Evolutionary conservation across 1,140 invertebrate species (phyloP), one percentile per base, ranked within the genome.

Genomic region (Bombus polaris): DNA sequence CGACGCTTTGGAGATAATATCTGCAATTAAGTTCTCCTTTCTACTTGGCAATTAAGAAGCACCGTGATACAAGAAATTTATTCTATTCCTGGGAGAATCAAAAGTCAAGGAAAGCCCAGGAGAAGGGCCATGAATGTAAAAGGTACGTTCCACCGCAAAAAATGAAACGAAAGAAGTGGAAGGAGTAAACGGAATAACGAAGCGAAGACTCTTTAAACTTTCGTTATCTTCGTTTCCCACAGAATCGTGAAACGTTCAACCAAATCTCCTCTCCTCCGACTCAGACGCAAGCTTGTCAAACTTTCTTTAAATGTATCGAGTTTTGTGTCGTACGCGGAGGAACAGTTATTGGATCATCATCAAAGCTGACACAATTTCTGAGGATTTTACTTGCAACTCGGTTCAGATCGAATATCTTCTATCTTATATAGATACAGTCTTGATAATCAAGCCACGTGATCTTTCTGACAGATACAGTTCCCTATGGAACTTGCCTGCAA

Each of bases 131-230:
- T 53, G 18, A 53, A 53, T 25, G 22, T 37, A 53, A 35, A n/a
- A 71, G 25, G 37, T 72, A 59, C 22, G 18, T 68, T 37, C 35
- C 22, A 25, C 0, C 10, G 37, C 18, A 15, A 71, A n/a, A 81
- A 57, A n/a, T 44, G 25, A 70, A 80, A 70, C 13, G 28, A 13
- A 47, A 59, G 15, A 42, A 42, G 39, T n/a, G 28, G 25, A 42
- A 72, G 32, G 42, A 47, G n/a, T 75, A 75, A 75, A 75, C 71
- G 72, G 71, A 75, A 82, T 82, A 82, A 82, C 42, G 57, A 82
- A 75, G 57, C 70, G 53, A 44, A 53, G 72, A 42, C 53, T 65
- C 71, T 75, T 82, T 82, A 82, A 82, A 82, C 22, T 39, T 75
- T n/a, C 39, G 57, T 82, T 75, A 82, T 82, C 57, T 39, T 37